phyloP scores from a whole-genome alignment of 2,797 vertebrate genomes.

The Vireo griseus region DNA sequence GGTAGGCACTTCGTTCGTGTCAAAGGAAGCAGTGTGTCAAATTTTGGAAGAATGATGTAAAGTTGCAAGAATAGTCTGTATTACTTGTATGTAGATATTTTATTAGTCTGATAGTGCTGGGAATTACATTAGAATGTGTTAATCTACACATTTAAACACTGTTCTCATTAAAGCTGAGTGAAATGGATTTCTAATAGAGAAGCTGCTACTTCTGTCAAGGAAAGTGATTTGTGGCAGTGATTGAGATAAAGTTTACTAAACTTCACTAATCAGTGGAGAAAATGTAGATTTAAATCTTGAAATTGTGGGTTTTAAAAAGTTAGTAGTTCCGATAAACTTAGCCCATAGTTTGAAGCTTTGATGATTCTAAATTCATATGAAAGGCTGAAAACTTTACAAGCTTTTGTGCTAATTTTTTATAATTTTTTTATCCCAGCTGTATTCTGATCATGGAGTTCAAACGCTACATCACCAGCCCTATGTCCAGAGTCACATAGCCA shows the following conservation, averaged over 20 bases:
- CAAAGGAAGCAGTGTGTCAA: neutral
- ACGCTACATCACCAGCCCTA: conserved; percentile 69
- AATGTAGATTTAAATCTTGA: neutral
- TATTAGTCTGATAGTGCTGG: neutral
- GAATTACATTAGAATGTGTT: neutral
- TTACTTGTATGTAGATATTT: neutral
- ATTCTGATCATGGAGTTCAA: conserved; percentile 74
- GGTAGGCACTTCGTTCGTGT: neutral
- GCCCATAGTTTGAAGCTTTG: neutral
- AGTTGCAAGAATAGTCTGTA: neutral
- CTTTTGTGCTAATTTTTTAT: neutral
- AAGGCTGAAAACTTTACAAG: neutral
- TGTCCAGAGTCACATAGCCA: conserved; percentile 66
- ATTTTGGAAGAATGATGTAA: neutral
- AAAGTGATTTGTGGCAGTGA: neutral
- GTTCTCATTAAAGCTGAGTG: neutral
- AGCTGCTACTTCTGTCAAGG: neutral
- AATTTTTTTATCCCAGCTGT: conserved; percentile 46
- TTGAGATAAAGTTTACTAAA: neutral
- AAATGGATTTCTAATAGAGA: neutral
- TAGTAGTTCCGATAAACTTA: neutral
- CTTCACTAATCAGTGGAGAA: accelerated
- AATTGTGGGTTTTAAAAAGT: accelerated
- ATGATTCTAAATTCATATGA: neutral
- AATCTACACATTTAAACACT: neutral